phyloP scores from a whole-genome alignment of 2,888 invertebrate species.

The Gasteruption jaculator region DNA sequence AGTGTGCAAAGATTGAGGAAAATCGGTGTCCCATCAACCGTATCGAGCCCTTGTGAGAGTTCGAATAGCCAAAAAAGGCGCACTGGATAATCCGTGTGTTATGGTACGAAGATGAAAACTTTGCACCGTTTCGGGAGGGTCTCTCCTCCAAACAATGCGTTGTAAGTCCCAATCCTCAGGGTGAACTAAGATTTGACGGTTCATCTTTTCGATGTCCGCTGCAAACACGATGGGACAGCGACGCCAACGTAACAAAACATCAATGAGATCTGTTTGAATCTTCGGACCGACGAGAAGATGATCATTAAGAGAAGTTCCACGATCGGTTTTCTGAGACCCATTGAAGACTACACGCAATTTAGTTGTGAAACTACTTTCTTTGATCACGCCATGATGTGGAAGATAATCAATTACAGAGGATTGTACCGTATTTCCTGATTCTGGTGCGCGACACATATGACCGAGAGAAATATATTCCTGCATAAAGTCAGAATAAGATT shows the following conservation, averaged over 20 bases:
- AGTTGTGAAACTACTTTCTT: slow-evolving; percentile 34
- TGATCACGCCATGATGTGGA: slow-evolving; percentile 36
- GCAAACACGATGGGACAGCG: not conserved
- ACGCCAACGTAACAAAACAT: slow-evolving; percentile 8
- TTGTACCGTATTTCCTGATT: not conserved
- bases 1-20: too few relatives aligned
- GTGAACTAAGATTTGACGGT: slow-evolving; percentile 3
- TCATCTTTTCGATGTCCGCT: too few relatives aligned
- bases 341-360: slow-evolving; percentile 40
- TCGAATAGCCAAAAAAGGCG: too few relatives aligned
- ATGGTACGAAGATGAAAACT: slow-evolving; percentile 5
- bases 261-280: slow-evolving; percentile 28
- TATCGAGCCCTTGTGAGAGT: too few relatives aligned
- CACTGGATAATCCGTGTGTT: too few relatives aligned
- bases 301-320: slow-evolving; percentile 30
- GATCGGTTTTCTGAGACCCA: slow-evolving; percentile 28
- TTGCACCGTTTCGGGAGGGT: not conserved
- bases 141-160: slow-evolving; percentile 36
- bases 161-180: slow-evolving; percentile 34
- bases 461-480: slow-evolving; percentile 7
- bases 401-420: slow-evolving; percentile 13
- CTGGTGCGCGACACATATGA: slow-evolving; percentile 11
- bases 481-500: slow-evolving; percentile 13
- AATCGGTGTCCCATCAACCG: too few relatives aligned
- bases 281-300: slow-evolving; percentile 33